Base-by-base conservation (phyloP, 2,888 invertebrate genomes). In the Saturnia pavonia region DNA sequence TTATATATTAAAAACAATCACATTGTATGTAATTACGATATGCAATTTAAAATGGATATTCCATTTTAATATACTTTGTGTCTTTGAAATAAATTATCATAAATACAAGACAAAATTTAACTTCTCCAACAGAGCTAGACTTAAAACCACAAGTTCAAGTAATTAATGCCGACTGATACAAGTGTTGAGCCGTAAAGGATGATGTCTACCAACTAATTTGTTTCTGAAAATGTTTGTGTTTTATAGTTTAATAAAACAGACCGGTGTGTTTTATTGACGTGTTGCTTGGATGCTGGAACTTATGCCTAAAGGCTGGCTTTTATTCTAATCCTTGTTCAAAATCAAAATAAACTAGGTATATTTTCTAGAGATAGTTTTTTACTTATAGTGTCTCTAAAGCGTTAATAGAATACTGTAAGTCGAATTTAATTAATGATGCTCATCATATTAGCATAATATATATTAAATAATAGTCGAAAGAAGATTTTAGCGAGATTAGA, bases 241-340 rank as follows among this genome's bases (percentile, higher is more conserved):
- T n/a, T n/a, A n/a, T n/a, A 51, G n/a, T 51, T 51, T 51, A 51
- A n/a, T n/a, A 51, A 51, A n/a, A 51, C n/a, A 51, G 51, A 51
- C 51, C 51, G n/a, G n/a, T n/a, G n/a, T 48, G 48, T 51, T 51
- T 48, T 51, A 22, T 51, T n/a, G n/a, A 8, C 4, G n/a, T 51
- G 51, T n/a, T n/a, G n/a, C 51, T n/a, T 48, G 2, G 16, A 19
- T 19, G 6, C 48, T 51, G n/a, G 9, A 51, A 48, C 16, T 48
- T 48, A 48, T 48, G 4, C 14, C 48, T 16, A 48, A 16, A 3
- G 3, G 48, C 34, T 6, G 14, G n/a, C 9, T n/a, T 51, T n/a
- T n/a, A 51, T 1, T n/a, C n/a, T 51, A n/a, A 51, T 8, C 1
- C 19, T n/a, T 51, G 8, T n/a, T n/a, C 16, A 4, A 6, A 19